Evolutionary conservation across 2,113 vertebrate genomes (phyloP), one percentile per base, ranked within the genome.

Genomic region (Dasyurus viverrinus): DNA sequence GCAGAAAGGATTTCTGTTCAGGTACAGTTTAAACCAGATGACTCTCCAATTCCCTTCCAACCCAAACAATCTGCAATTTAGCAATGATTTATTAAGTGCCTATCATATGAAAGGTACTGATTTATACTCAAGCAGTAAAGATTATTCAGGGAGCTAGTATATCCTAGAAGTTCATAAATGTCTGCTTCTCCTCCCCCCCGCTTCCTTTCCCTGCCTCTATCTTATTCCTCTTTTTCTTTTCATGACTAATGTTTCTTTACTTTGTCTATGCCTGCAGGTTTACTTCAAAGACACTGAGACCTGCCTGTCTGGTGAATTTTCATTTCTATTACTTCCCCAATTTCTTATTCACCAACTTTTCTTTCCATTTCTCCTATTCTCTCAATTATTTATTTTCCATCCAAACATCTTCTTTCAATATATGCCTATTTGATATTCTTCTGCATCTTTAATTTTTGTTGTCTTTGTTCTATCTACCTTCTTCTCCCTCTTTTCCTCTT

Each of bases 281-380:
- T 95, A 55, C 93, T 97, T 95, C 76, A 93, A 46, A 50, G 23
- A 76, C 89, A 84, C 23, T 1, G 16, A 36, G 89, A 76, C 22
- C 93, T 89, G 53, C 25, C 92, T 93, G 1, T 94, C 14, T 91
- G 60, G 60, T 57, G 46, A 94, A 47, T 26, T 89, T 50, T 1
- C 24, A 93, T 60, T 93, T 47, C 16, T 96, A 90, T 90, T 23
- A 91, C 36, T 52, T 68, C 12, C 90, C 55, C 53, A 92, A 24
- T 94, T 2, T 11, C 91, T 93, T 1, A 14, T 48, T 36, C 89
- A n/a, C 93, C 94, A 84, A 42, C n/a, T 6, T 36, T 9, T 10
- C n/a, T 97, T 94, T 36, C 55, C 95, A 84, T 42, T 84, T 42
- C n/a, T 84, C n/a, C 42, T 42, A 22, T 84, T 42, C 68, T 84